Evolutionary conservation across 2,797 vertebrate genomes (phyloP).

Genomic region (Nasua narica): DNA sequence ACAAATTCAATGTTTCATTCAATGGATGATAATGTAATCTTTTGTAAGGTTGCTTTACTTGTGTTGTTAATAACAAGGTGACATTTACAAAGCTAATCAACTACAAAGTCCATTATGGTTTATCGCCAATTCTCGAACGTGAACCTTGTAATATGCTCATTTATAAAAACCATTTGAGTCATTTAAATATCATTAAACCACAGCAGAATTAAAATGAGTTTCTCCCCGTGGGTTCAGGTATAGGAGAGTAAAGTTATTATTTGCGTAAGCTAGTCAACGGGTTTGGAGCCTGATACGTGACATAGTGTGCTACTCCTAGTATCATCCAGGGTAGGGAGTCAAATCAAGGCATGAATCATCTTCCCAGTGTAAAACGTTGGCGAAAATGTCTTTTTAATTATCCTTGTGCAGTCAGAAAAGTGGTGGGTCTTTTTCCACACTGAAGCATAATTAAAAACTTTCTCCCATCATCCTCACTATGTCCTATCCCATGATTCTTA

Average conservation of each 20-base stretch:
- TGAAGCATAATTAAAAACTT: background rate
- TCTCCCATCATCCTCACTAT: background rate
- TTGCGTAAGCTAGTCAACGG: accelerated
- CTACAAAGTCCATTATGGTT: slow-evolving; percentile 46
- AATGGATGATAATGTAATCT: background rate
- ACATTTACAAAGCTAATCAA: slow-evolving; percentile 67
- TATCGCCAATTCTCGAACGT: background rate
- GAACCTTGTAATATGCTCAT: slow-evolving; percentile 52
- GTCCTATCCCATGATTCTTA: background rate
- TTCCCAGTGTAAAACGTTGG: background rate
- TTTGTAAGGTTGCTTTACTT: slow-evolving; percentile 12
- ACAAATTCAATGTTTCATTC: background rate
- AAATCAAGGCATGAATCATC: background rate
- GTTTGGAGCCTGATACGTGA: background rate
- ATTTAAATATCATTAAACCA: slow-evolving; percentile 66
- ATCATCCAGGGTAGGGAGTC: accelerated
- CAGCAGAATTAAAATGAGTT: slow-evolving; percentile 39
- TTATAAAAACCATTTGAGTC: slow-evolving; percentile 50
- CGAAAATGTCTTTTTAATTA: background rate
- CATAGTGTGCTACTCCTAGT: background rate
- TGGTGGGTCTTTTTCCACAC: background rate
- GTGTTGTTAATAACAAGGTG: slow-evolving; percentile 48
- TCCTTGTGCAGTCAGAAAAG: background rate
- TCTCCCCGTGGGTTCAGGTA: background rate
- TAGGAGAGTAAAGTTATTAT: background rate